A percentile compares a stretch with the other conserved stretches of the same genome.
Conservation (phyloP, 2,113 vertebrate genomes). For the Catharus fuscescens region DNA sequence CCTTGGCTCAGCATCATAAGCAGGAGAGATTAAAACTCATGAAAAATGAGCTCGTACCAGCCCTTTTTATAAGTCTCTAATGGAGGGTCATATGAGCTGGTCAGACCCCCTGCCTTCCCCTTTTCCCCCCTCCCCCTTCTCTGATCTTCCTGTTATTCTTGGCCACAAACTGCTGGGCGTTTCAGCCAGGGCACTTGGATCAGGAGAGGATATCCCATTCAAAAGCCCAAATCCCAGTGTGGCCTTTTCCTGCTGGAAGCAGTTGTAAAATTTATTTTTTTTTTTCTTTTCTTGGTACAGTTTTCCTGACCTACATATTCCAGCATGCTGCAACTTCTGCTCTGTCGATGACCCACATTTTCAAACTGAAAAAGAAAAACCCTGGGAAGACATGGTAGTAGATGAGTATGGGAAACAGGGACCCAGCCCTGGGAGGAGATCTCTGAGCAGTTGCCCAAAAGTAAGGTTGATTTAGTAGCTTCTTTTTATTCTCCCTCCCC, state of each 20-base stretch:
- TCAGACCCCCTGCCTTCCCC: conserved; percentile 6
- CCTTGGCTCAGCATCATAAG: conserved; percentile 56
- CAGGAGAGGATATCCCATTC: conserved; percentile 49
- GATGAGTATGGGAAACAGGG: background rate
- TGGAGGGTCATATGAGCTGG: conserved; percentile 28
- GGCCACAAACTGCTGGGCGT: background rate
- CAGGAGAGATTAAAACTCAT: conserved; percentile 52
- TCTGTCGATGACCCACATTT: background rate
- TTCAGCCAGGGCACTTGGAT: background rate
- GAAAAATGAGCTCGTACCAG: conserved; percentile 49
- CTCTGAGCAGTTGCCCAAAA: background rate
- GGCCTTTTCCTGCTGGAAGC: conserved; percentile 45
- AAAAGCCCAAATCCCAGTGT: conserved; percentile 34
- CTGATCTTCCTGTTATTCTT: conserved; percentile 60
- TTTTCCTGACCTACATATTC: conserved; percentile 63
- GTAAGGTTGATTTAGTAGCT: background rate
- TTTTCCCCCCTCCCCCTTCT: background rate
- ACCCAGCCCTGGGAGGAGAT: background rate
- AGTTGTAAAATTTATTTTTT: background rate
- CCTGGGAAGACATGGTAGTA: background rate
- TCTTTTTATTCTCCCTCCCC: background rate
- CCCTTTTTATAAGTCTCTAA: conserved; percentile 25
- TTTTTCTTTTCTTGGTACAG: background rate
- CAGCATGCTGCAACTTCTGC: background rate
- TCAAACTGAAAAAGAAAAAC: background rate